Conservation (phyloP, 2,113 vertebrate species). For the Orycteropus afer region DNA sequence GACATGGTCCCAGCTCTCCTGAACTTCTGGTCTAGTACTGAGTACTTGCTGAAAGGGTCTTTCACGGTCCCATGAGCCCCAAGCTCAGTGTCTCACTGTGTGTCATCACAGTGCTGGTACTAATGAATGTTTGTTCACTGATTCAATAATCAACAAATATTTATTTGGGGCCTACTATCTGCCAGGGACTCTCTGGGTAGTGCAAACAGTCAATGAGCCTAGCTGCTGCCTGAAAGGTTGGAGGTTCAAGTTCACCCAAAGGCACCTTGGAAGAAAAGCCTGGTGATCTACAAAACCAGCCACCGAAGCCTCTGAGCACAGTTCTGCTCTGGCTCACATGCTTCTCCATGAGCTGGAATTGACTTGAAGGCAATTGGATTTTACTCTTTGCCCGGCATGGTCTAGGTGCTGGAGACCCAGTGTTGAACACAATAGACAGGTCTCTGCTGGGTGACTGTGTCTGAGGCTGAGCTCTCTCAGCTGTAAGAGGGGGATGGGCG, state of each 20-base stretch:
- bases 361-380: background rate
- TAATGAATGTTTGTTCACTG: rapidly evolving
- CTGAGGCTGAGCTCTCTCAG: background rate
- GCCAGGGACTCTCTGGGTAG: no score
- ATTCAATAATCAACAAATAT: background rate
- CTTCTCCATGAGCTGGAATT: background rate
- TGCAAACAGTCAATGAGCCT: no score
- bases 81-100: background rate
- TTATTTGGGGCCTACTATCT: background rate
- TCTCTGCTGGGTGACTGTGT: background rate
- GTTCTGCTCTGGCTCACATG: background rate
- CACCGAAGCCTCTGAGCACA: background rate
- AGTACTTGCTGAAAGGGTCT: background rate
- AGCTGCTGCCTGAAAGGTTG: no score
- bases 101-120: background rate
- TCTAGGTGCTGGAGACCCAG: background rate
- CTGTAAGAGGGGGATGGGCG: background rate
- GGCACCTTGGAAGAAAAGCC: background rate
- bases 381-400: background rate
- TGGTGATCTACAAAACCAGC: background rate
- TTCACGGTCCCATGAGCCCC: background rate
- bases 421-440: background rate
- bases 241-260: background rate
- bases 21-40: background rate
- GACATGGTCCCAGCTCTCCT: background rate